Percentiles rank a stretch among this genome's conserved stretches.
Evolutionary conservation across 2,888 invertebrate species (phyloP).

Genomic region (Lordiphosa fenestrarum): DNA sequence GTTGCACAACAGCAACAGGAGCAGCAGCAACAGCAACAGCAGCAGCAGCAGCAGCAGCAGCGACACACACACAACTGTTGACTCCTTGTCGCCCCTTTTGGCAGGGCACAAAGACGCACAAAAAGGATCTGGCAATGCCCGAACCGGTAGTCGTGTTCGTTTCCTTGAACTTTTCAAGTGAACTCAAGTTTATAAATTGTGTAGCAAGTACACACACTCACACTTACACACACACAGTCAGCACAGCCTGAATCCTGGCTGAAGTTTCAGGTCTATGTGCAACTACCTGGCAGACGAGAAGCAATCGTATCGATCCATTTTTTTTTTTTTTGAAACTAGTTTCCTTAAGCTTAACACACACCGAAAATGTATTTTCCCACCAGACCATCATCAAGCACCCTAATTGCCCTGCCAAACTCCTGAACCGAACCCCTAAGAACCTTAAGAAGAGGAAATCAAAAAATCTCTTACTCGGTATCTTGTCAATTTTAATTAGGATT

Average conservation of each 20-base stretch:
- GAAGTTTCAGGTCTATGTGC: conserved; percentile 53
- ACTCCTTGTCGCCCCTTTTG: conserved; percentile 32
- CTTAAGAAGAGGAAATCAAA: conserved; percentile 4
- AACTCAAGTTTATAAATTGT: conserved; percentile 74
- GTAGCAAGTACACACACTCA: conserved; percentile 60
- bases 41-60: conserved; percentile 19
- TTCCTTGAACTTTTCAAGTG: conserved; percentile 73
- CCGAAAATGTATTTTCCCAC: conserved; percentile 32
- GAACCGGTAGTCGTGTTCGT: conserved; percentile 34
- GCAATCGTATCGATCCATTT: conserved; percentile 13
- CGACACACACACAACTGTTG: conserved; percentile 40
- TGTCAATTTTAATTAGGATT: conserved; percentile 74
- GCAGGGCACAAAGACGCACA: conserved; percentile 13
- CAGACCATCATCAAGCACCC: conserved; percentile 24
- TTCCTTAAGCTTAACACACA: conserved; percentile 21
- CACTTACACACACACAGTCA: not conserved
- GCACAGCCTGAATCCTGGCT: conserved; percentile 3
- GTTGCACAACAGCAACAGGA: conserved; percentile 33
- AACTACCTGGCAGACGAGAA: conserved; percentile 56
- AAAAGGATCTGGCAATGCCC: conserved; percentile 5
- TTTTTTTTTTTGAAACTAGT: conserved; percentile 30
- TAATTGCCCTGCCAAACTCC: conserved; percentile 33
- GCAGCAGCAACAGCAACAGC: conserved; percentile 35
- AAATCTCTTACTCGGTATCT: conserved; percentile 18
- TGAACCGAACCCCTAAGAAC: conserved; percentile 4